Percentiles rank a stretch among this genome's conserved stretches.
Conservation (phyloP, 2,797 vertebrate species). For the Cygnus olor region DNA sequence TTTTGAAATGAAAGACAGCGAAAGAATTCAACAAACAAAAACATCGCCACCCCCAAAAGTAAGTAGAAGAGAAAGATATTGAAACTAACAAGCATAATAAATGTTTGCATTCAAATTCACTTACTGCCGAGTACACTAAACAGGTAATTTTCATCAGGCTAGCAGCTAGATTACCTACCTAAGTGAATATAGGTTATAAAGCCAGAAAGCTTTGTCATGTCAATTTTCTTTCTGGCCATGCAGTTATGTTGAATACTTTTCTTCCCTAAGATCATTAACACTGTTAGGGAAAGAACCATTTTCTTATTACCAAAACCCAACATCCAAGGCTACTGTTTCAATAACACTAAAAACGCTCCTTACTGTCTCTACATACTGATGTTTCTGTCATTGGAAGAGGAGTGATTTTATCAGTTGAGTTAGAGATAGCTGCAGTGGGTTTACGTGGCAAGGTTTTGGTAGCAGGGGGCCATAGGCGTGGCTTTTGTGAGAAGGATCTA, state of each 20-base stretch:
- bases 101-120: not conserved
- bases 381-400: not conserved
- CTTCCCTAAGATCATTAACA: not conserved
- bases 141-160: not conserved
- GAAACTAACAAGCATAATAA: not conserved
- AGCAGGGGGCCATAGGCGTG: too few relatives aligned
- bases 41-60: not conserved
- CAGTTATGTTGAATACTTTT: not conserved
- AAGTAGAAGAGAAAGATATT: not conserved
- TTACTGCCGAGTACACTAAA: not conserved
- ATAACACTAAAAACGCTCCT: not conserved
- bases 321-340: constrained; percentile 4
- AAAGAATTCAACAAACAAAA: not conserved
- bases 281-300: not conserved
- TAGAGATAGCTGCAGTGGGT: not conserved
- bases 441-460: too few relatives aligned
- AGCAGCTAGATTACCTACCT: not conserved
- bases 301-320: not conserved
- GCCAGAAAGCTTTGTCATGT: not conserved
- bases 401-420: not conserved
- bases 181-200: not conserved
- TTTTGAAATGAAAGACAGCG: not conserved
- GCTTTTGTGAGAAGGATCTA: too few relatives aligned
- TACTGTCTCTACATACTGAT: not conserved
- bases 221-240: not conserved